phyloP scores from a whole-genome alignment of 2,797 vertebrate species.

The Emydoidea blandingii region DNA sequence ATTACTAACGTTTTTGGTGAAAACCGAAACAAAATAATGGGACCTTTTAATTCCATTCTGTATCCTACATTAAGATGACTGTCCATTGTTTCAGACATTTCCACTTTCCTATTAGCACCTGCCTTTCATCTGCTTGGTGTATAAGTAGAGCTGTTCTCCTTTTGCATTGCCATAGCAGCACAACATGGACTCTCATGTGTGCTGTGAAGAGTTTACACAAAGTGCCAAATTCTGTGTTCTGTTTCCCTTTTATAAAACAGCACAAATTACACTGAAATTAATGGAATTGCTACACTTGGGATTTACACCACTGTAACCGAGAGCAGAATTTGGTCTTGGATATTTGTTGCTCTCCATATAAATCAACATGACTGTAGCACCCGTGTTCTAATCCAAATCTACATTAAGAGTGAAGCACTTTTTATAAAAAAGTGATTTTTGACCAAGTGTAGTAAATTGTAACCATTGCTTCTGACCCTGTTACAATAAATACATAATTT shows the following conservation, averaged over 20 bases:
- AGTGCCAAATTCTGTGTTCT: neutral
- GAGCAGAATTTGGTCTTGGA: slow-evolving; percentile 37
- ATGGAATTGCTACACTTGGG: neutral
- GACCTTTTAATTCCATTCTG: neutral
- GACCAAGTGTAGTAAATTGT: slow-evolving; percentile 72
- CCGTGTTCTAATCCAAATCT: slow-evolving; percentile 64
- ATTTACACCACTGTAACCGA: slow-evolving; percentile 1
- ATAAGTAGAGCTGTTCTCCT: slow-evolving; percentile 14
- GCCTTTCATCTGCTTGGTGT: slow-evolving; percentile 24
- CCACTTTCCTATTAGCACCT: neutral
- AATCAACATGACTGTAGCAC: slow-evolving; percentile 26
- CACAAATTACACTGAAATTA: slow-evolving; percentile 1
- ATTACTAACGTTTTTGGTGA: too few relatives aligned
- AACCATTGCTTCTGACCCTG: slow-evolving; percentile 66
- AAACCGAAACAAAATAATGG: neutral
- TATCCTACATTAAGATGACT: slow-evolving; percentile 14
- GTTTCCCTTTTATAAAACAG: slow-evolving; percentile 5
- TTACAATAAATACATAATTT: slow-evolving; percentile 79
- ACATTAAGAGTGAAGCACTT: slow-evolving; percentile 45
- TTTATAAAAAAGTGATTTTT: slow-evolving; percentile 68
- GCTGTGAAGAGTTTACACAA: neutral
- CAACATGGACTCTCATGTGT: neutral
- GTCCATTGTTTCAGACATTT: neutral
- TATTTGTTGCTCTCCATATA: slow-evolving; percentile 51
- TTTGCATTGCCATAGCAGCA: neutral